Evolutionary conservation across 2,797 vertebrate genomes (phyloP), one percentile per base, ranked within the genome.

Genomic region (Pseudotriccus pelzelni): DNA sequence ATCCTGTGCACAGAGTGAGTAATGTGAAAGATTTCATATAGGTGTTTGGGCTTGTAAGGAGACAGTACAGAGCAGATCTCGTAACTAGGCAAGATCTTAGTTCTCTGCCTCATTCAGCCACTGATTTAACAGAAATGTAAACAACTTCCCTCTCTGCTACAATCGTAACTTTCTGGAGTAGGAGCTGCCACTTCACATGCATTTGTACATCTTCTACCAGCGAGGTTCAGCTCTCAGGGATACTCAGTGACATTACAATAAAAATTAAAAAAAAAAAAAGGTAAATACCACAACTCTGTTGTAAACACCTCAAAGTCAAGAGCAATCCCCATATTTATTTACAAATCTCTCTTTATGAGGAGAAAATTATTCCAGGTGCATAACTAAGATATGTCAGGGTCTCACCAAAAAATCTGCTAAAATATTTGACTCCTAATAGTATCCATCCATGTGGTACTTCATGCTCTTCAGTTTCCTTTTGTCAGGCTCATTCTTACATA

Each of bases 391-490:
- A 52, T 68, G 16, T 49, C 53, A 64, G 30, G 6, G 27, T 23
- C 12, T 80, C 46, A 58, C 32, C 0, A 6, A 11, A 91, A 73
- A 92, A 78, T 63, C 30, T 73, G 6, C n/a, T 36, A 47, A 70
- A 88, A 87, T 79, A 73, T 87, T 77, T 94, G 78, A 72, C 36
- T 69, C 21, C 34, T 89, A 50, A 80, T 73, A 74, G 24, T 36
- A 75, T 68, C 83, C 4, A 56, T 74, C 67, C 32, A 32, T 47
- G 36, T 55, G 88, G 82, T 83, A 66, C 43, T 89, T 92, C 34
- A 67, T 43, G 30, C 4, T 88, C 81, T 93, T 93, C 84, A 75
- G 87, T 94, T 91, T 96, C 83, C 30, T 22, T 75, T 84, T 87
- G 39, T 83, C 59, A 84, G 36, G 37, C 24, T 90, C 36, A 77